A percentile compares a stretch with the other conserved stretches of the same genome.
phyloP scores from a whole-genome alignment of 2,797 vertebrate genomes.

The Enteromius paludinosus region DNA sequence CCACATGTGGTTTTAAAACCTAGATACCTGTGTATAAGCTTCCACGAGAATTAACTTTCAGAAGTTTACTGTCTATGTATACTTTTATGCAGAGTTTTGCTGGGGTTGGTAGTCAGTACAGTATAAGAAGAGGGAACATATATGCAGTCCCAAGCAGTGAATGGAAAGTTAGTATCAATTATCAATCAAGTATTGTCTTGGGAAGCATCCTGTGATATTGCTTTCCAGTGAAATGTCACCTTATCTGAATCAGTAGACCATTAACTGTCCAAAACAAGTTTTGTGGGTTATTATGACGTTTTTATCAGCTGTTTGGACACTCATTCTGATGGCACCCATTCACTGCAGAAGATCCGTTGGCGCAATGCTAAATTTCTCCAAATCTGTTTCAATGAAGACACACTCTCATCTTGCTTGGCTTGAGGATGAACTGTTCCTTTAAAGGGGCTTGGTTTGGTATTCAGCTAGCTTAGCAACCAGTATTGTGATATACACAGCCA shows the following conservation, averaged over 20 bases:
- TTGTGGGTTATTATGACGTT: background rate
- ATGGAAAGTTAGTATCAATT: too few relatives aligned
- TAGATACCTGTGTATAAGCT: slow-evolving; percentile 25
- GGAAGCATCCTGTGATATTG: background rate
- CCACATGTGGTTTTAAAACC: slow-evolving; percentile 54
- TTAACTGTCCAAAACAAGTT: background rate
- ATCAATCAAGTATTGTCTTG: background rate
- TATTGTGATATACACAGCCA: slow-evolving; percentile 6
- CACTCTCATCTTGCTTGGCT: background rate
- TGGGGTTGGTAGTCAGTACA: background rate
- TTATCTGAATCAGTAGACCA: background rate
- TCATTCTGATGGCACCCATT: background rate
- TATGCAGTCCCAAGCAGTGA: too few relatives aligned
- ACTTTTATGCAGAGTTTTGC: background rate
- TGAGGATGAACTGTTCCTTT: background rate
- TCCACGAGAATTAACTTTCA: background rate
- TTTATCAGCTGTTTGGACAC: background rate
- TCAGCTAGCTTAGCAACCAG: background rate
- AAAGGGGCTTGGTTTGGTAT: background rate
- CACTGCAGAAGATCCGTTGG: background rate
- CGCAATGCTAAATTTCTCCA: background rate
- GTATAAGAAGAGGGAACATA: background rate
- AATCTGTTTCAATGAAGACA: background rate
- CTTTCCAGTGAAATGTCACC: background rate
- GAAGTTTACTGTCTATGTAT: background rate